These are phyloP conservation scores for Dynastes hyllus DNA, from an alignment of 2,888 invertebrate genomes.

Conservation along the genomic window DNA sequence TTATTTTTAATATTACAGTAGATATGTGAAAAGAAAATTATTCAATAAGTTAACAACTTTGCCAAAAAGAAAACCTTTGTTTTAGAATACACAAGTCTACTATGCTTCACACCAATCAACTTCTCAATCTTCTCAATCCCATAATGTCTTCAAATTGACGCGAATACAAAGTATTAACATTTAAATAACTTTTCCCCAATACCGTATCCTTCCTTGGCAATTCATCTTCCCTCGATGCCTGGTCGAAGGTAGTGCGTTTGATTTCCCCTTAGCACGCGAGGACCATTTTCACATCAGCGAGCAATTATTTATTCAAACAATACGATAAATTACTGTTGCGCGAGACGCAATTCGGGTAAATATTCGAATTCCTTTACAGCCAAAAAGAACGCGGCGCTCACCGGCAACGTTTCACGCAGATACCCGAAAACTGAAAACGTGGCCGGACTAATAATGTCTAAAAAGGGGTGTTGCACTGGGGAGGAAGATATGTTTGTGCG, in stretches of 20 bases:
- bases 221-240: conserved; percentile 7
- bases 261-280: conserved; percentile 8
- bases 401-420: not conserved
- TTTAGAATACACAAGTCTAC: no score
- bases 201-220: not conserved
- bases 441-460: conserved; percentile 34
- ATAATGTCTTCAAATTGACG: no score
- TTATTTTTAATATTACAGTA: no score
- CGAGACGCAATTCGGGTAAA: conserved; percentile 6
- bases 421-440: conserved; percentile 22
- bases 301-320: conserved; percentile 41
- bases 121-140: no score
- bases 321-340: conserved; percentile 30
- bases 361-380: conserved; percentile 9
- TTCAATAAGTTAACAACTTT: no score
- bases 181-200: conserved; percentile 13
- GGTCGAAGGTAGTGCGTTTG: not conserved
- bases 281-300: conserved; percentile 26
- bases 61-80: no score
- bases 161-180: not conserved
- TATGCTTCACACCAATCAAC: no score
- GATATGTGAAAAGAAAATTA: no score
- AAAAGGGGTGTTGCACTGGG: conserved; percentile 5
- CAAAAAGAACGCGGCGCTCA: not conserved
- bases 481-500: conserved; percentile 34